Conservation (phyloP, 1,140 invertebrate genomes). For the Musca domestica region DNA sequence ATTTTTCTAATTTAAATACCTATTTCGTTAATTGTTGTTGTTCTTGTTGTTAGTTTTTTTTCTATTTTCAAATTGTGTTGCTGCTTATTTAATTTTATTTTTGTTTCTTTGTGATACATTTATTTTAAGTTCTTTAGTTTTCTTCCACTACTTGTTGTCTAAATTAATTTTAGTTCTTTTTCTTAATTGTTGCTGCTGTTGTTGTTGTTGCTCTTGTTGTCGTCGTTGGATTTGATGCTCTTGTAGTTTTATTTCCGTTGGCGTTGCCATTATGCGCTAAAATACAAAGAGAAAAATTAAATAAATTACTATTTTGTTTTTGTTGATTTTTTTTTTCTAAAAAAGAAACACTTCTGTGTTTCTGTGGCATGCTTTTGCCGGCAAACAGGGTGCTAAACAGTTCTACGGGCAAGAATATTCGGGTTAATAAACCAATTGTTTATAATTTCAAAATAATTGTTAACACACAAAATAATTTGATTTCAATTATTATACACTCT, state of each 20-base stretch:
- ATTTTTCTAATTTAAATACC: not conserved
- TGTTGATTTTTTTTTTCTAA: not conserved
- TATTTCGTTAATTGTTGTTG: not conserved
- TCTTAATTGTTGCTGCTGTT: conserved; percentile 4
- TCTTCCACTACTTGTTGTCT: not conserved
- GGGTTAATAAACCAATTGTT: too few species aligned
- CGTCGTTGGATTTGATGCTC: too few species aligned
- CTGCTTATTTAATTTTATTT: not conserved
- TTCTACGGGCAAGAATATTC: too few species aligned
- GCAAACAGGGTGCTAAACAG: not conserved
- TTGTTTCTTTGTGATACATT: not conserved
- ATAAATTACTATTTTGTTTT: too few species aligned
- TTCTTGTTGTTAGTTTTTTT: not conserved
- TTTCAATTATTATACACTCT: too few species aligned
- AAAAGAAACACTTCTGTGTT: not conserved
- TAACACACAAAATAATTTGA: too few species aligned
- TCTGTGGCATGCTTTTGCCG: not conserved
- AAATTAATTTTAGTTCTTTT: conserved; percentile 20
- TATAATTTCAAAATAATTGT: too few species aligned
- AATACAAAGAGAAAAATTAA: not conserved
- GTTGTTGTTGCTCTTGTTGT: not conserved
- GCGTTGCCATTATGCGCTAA: conserved; percentile 10
- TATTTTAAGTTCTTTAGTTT: not conserved
- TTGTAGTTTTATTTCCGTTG: conserved; percentile 15
- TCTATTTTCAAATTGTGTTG: not conserved